Base-by-base conservation (phyloP, 2,888 invertebrate genomes). In the Serripes groenlandicus region DNA sequence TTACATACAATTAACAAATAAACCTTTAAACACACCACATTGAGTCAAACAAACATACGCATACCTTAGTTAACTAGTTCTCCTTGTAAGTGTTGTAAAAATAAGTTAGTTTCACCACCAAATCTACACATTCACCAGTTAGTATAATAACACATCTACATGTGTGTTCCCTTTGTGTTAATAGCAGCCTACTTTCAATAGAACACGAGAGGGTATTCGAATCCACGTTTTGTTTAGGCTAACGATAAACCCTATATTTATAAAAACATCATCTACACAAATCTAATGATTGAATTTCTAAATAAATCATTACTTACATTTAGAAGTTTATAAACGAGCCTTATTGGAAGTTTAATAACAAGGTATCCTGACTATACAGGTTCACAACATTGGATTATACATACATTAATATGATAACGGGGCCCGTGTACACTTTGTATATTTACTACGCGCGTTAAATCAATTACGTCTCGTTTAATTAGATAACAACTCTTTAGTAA, bases 81-180 rank as follows among this genome's bases (percentile, higher is more conserved):
- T 21, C 37, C 35, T 35, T 21, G 26, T 35, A 66, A 66, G n/a
- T 66, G 66, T 26, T 34, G 4, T 28, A 62, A 62, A 62, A 30
- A 62, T 26, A 1, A 49, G 15, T 21, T 21, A 49, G 49, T 21
- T 49, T 49, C 56, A 56, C 1, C 23, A 21, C 1, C 62, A 34
- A 32, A 60, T 30, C 34, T n/a, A 34, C 34, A 18, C 30, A 62
- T 18, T 62, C 9, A 34, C 21, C 34, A 9, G 30, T 18, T 60
- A 11, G 60, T 34, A 34, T 34, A 35, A 34, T 34, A 34, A 30
- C 34, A 4, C 66, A 66, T 66, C 66, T 66, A 66, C 66, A 66
- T 66, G 66, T 66, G 66, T 42, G n/a, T n/a, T 66, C 28, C 42
- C 66, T 66, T 66, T 66, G 66, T 66, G 66, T 66, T 66, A 66